Evolutionary conservation across 30 jellyfish, hydroid and myxozoan species (phyloP).

Genomic region (Cassiopea andromeda): DNA sequence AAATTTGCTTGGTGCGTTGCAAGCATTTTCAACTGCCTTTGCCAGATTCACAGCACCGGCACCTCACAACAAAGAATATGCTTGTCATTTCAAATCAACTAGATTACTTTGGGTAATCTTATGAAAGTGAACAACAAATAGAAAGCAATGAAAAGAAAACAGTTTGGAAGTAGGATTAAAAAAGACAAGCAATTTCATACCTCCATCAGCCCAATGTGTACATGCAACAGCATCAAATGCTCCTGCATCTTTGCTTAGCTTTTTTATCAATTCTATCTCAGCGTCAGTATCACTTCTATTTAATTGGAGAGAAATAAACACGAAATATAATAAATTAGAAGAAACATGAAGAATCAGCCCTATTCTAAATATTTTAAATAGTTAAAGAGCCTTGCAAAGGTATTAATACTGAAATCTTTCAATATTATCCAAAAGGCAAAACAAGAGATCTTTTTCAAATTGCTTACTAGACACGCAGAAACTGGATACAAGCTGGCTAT

Average conservation of each 20-base stretch:
- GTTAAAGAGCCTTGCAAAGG: no score
- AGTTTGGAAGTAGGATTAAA: background rate
- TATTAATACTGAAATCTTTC: no score
- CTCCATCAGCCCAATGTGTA: conserved; percentile 94
- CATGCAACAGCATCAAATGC: conserved; percentile 92
- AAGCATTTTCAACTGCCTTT: conserved; percentile 77
- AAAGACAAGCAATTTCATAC: conserved; percentile 6
- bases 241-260: conserved; percentile 87
- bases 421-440: no score
- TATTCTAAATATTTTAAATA: no score
- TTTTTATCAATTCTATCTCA: conserved; percentile 70
- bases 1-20: conserved; percentile 62
- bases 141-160: background rate
- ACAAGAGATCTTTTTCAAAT: no score
- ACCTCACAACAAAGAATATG: conserved; percentile 29
- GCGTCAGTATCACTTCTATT: conserved; percentile 89
- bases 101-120: background rate
- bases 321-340: background rate
- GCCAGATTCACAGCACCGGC: conserved; percentile 90
- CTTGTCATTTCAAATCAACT: background rate
- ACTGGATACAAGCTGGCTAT: no score
- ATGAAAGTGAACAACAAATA: background rate
- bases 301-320: background rate
- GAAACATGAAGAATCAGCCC: background rate
- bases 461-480: no score